These are phyloP conservation scores for Hipposideros armiger DNA, from an alignment of 2,113 vertebrate genomes.

Conservation along the genomic window DNA sequence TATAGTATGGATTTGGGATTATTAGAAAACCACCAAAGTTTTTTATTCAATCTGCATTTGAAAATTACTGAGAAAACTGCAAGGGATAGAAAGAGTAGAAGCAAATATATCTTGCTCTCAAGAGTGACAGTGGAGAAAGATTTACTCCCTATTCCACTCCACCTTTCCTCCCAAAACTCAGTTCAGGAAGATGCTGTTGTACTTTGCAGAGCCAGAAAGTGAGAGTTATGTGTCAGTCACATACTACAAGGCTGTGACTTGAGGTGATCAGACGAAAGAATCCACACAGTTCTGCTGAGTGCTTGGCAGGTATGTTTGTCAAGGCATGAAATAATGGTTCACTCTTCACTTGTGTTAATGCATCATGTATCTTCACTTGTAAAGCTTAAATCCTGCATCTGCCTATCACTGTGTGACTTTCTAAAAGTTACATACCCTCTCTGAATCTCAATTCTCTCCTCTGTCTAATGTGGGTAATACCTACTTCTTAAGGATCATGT, in stretches of 20 bases:
- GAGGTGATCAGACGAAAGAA: background rate
- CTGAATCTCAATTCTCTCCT: background rate
- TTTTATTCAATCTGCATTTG: conserved; percentile 1
- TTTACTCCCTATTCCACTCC: background rate
- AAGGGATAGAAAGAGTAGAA: background rate
- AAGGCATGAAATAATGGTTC: background rate
- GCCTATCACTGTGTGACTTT: background rate
- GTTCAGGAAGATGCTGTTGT: background rate
- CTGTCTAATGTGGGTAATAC: background rate
- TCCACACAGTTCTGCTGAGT: background rate
- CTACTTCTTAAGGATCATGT: background rate
- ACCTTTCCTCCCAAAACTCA: background rate
- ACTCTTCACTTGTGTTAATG: background rate
- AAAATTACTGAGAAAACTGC: background rate
- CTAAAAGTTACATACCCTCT: background rate
- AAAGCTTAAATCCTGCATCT: background rate
- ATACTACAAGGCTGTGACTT: background rate
- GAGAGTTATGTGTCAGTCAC: background rate
- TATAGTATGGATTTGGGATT: background rate
- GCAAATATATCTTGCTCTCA: background rate
- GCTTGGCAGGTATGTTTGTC: background rate
- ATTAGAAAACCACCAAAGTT: background rate
- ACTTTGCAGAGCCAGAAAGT: background rate
- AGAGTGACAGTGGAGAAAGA: background rate
- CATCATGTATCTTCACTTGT: background rate